Conservation (phyloP, 2,113 vertebrate genomes). For the Pogonocichla stellata region DNA sequence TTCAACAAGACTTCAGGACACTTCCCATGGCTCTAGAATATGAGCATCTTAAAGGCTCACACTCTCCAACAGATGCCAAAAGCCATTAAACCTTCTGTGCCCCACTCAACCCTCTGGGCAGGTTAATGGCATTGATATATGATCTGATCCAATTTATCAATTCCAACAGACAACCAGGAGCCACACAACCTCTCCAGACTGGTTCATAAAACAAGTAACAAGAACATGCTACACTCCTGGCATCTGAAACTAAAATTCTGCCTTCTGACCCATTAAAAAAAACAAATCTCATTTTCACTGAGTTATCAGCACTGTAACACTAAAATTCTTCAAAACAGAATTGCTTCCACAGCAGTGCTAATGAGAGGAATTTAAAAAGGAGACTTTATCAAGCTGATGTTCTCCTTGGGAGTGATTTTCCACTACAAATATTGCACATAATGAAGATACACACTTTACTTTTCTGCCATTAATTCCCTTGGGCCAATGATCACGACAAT, state of each 20-base stretch:
- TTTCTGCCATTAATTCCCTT: not conserved
- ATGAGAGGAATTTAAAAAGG: not conserved
- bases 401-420: not conserved
- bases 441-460: not conserved
- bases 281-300: not conserved
- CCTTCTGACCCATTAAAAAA: not conserved
- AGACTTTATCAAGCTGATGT: not conserved
- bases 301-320: not conserved
- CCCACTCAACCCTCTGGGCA: not conserved
- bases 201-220: not conserved
- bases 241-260: not conserved
- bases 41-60: not conserved
- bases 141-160: not conserved
- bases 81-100: not conserved
- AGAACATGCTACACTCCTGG: not conserved
- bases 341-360: not conserved
- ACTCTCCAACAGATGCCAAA: not conserved
- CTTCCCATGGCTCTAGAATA: not conserved
- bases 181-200: not conserved
- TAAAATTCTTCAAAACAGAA: not conserved
- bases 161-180: not conserved
- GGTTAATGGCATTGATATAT: not conserved
- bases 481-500: rapidly evolving
- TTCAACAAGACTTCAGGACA: not conserved
- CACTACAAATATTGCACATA: not conserved